A percentile compares a stretch with the other conserved stretches of the same genome.
These are phyloP conservation scores for Aelia acuminata DNA, from an alignment of 2,888 invertebrate species.

Conservation along the genomic window DNA sequence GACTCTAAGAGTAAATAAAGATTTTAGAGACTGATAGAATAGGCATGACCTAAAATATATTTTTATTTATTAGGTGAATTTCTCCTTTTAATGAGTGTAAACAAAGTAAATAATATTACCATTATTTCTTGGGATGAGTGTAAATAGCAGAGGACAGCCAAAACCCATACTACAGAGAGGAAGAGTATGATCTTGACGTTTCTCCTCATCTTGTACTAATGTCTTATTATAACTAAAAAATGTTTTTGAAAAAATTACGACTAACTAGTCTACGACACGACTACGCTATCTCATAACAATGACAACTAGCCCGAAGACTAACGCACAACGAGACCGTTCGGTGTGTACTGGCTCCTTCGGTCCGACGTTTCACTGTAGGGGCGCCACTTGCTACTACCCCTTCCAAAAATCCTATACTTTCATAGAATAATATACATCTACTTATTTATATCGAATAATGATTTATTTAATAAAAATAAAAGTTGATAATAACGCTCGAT, in stretches of 20 bases:
- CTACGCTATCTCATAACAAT: conserved; percentile 15
- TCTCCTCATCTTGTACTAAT: conserved; percentile 72
- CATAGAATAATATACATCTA: neutral
- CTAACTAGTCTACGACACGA: neutral
- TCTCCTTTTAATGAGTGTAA: neutral
- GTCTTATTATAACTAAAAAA: neutral
- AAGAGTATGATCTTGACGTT: conserved; percentile 76
- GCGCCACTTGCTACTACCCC: conserved; percentile 18
- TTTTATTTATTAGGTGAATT: neutral
- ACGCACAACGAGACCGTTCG: neutral
- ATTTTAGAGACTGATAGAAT: too few relatives aligned
- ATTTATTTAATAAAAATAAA: neutral
- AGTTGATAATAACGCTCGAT: too few relatives aligned
- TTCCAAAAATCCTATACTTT: neutral
- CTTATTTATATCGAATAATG: neutral
- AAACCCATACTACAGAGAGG: conserved; percentile 77
- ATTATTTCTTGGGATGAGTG: conserved; percentile 74
- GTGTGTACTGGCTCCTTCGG: conserved; percentile 1
- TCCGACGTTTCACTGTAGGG: neutral
- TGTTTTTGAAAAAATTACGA: neutral
- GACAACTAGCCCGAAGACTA: too few relatives aligned
- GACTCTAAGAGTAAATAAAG: neutral
- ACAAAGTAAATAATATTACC: conserved; percentile 69
- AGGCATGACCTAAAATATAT: neutral
- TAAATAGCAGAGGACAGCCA: conserved; percentile 76